Evolutionary conservation across 1,140 invertebrate genomes (phyloP).

Genomic region (Bombus impatiens): DNA sequence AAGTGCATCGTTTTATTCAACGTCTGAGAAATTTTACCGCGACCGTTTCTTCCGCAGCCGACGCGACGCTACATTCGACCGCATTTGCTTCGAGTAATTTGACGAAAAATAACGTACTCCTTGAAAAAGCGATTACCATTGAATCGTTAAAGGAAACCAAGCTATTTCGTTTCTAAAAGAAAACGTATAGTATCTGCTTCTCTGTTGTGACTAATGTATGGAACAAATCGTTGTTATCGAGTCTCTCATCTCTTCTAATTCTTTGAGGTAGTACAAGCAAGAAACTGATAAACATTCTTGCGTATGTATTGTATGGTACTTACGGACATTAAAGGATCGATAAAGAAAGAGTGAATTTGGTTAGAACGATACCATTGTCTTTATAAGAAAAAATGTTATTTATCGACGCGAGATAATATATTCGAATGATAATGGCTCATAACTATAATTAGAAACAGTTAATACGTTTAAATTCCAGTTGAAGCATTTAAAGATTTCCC

Average conservation of each 20-base stretch:
- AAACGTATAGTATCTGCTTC: background rate
- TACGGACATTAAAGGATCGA: background rate
- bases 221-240: background rate
- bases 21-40: conserved; percentile 24
- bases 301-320: background rate
- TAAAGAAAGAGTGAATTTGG: background rate
- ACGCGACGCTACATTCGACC: too few species aligned
- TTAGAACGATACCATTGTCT: background rate
- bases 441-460: background rate
- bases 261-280: too few species aligned
- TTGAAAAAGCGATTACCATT: too few species aligned
- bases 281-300: background rate
- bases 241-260: too few species aligned
- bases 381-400: background rate
- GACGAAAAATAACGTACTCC: background rate
- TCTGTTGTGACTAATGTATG: background rate
- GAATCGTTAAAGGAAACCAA: background rate
- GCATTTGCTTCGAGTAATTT: background rate
- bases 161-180: background rate
- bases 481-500: background rate
- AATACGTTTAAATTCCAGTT: background rate
- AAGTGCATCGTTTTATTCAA: conserved; percentile 26
- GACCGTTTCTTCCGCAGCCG: background rate
- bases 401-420: background rate
- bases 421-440: background rate